phyloP scores from a whole-genome alignment of 2,888 invertebrate genomes.

The Ferdinandea cuprea region DNA sequence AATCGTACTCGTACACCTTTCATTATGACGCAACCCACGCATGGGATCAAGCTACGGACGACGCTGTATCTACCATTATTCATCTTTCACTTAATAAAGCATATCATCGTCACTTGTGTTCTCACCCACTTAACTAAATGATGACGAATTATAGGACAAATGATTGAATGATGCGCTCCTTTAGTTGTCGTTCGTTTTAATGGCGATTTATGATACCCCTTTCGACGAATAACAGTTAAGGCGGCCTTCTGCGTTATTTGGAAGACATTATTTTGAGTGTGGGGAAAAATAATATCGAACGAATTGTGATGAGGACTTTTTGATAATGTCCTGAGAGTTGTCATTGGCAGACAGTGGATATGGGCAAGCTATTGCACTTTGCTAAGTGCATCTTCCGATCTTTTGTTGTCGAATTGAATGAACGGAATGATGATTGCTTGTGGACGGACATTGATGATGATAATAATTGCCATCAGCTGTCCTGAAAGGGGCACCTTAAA shows the following conservation, averaged over 20 bases:
- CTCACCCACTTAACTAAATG: conserved; percentile 39
- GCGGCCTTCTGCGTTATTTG: background rate
- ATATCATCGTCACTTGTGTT: conserved; percentile 39
- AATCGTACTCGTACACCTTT: background rate
- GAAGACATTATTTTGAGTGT: too few species aligned
- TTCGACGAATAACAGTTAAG: background rate
- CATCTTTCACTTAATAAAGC: conserved; percentile 33
- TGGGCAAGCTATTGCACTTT: conserved; percentile 12
- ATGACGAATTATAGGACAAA: conserved; percentile 32
- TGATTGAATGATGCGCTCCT: conserved; percentile 20
- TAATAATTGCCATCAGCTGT: too few species aligned
- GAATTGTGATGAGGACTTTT: background rate
- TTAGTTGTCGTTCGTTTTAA: conserved; percentile 13
- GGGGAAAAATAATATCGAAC: background rate
- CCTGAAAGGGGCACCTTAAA: too few species aligned
- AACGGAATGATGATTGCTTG: background rate
- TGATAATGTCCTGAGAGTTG: too few species aligned
- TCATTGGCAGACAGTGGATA: background rate
- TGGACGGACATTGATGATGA: too few species aligned
- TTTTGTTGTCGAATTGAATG: background rate
- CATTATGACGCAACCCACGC: background rate
- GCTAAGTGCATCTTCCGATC: background rate
- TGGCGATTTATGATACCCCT: conserved; percentile 19
- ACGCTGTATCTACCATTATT: conserved; percentile 19
- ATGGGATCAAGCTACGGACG: background rate